Percentiles rank a stretch among this genome's conserved stretches.
Evolutionary conservation across 2,888 invertebrate species (phyloP).

Genomic region (Clusia tigrina): DNA sequence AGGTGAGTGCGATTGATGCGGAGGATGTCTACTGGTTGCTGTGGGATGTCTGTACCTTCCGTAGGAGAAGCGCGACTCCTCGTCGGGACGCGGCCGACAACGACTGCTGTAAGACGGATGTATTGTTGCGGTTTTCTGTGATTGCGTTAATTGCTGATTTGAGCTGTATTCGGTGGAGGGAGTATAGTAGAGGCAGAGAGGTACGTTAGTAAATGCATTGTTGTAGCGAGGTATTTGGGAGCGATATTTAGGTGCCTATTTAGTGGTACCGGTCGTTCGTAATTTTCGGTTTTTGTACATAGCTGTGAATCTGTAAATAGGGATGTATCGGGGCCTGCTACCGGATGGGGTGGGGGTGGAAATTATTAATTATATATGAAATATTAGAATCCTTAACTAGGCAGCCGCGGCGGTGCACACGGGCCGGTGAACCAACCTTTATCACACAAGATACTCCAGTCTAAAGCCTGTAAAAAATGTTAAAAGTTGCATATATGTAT

Average conservation of each 20-base stretch:
- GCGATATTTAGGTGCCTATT: conserved; percentile 40
- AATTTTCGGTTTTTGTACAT: too few species aligned
- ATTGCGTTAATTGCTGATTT: conserved; percentile 66
- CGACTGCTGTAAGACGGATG: conserved; percentile 68
- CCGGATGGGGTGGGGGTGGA: too few species aligned
- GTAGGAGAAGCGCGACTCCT: conserved; percentile 79
- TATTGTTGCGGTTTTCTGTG: conserved; percentile 66
- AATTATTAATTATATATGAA: too few species aligned
- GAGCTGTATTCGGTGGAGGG: conserved; percentile 51
- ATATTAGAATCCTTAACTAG: neutral
- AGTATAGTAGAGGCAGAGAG: neutral
- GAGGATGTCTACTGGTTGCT: conserved; percentile 64
- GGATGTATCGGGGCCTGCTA: too few species aligned
- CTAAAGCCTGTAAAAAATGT: conserved; percentile 59
- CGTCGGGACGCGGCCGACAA: conserved; percentile 71
- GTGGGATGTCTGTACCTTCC: conserved; percentile 70
- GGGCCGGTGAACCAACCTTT: conserved; percentile 53
- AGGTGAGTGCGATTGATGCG: conserved; percentile 68
- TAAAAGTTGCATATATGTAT: conserved; percentile 34
- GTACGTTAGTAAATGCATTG: neutral
- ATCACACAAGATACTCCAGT: conserved; percentile 63
- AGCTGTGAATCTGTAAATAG: too few species aligned
- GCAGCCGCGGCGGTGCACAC: neutral
- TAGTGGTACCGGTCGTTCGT: too few species aligned
- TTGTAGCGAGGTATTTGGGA: neutral